A percentile compares a stretch with the other conserved stretches of the same genome.
Evolutionary conservation across 2,888 invertebrate genomes (phyloP).

Genomic region (Acrocyrtus sp.): DNA sequence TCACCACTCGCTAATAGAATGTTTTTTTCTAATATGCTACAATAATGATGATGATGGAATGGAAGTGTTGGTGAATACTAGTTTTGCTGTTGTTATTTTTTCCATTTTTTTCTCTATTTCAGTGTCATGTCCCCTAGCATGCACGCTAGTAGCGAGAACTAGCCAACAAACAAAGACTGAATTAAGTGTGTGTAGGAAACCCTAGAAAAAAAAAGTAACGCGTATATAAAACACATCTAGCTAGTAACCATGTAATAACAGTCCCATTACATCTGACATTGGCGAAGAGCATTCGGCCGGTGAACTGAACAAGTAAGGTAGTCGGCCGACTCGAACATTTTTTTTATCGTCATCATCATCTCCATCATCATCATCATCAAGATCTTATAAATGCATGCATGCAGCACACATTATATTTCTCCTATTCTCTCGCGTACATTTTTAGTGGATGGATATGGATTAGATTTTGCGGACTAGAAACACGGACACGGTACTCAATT

Average conservation of each 20-base stretch:
- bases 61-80: neutral
- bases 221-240: no score
- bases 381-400: no score
- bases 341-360: constrained; percentile 35
- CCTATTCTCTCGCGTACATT: neutral
- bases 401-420: constrained; percentile 4
- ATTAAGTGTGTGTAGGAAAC: no score
- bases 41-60: neutral
- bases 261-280: constrained; percentile 50
- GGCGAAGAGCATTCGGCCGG: constrained; percentile 52
- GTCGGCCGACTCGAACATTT: constrained; percentile 48
- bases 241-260: neutral
- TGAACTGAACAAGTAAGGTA: constrained; percentile 51
- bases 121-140: constrained; percentile 48
- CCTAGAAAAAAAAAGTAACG: no score
- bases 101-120: constrained; percentile 15
- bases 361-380: no score
- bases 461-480: no score
- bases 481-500: no score
- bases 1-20: neutral
- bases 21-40: neutral
- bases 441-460: no score
- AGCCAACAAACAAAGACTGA: no score
- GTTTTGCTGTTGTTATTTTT: neutral
- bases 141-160: no score